Evolutionary conservation across 2,888 invertebrate genomes (phyloP), one percentile per base, ranked within the genome.

Genomic region (Deladenus siricidicola): DNA sequence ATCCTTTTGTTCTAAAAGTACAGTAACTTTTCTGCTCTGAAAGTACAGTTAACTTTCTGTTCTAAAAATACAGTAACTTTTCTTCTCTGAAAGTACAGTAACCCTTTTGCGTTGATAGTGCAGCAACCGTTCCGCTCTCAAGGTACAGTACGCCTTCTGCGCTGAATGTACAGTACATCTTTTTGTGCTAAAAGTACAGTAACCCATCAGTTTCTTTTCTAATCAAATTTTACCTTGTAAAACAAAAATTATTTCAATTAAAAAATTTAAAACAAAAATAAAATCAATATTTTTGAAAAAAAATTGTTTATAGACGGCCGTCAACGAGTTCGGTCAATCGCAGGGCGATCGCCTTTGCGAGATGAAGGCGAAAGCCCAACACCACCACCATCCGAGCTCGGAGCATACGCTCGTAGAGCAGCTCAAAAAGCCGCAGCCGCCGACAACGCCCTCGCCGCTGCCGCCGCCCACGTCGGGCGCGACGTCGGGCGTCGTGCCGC

Each of bases 341-440:
- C 76, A 76, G 60, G 76, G 76, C 4, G 76, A 76, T 57, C 70
- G 75, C 24, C 64, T 76, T 23, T 65, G 72, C 28, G 73, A 70
- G 10, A 63, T 74, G 29, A 76, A 76, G 43, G 74, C 70, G 57
- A 68, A 39, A 53, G 50, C 42, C 2, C 64, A 64, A 44, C 65
- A 60, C 29, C n/a, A 34, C n/a, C n/a, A n/a, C n/a, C n/a, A n/a
- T n/a, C n/a, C n/a, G 1, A 42, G 14, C n/a, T 19, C 19, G 26
- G 29, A 26, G 19, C 17, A n/a, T 17, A 50, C 4, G 21, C 19
- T 8, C 19, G 29, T 29, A 4, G 2, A 26, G 30, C 19, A 50
- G 8, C 26, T 3, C 4, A 49, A 49, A n/a, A 24, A 19, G 6
- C 21, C 8, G 19, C 4, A 4, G n/a, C 19, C 21, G 3, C 26